Percentiles rank a stretch among this genome's conserved stretches.
Evolutionary conservation across 2,113 vertebrate genomes (phyloP).

Genomic region (Clarias batrachus): DNA sequence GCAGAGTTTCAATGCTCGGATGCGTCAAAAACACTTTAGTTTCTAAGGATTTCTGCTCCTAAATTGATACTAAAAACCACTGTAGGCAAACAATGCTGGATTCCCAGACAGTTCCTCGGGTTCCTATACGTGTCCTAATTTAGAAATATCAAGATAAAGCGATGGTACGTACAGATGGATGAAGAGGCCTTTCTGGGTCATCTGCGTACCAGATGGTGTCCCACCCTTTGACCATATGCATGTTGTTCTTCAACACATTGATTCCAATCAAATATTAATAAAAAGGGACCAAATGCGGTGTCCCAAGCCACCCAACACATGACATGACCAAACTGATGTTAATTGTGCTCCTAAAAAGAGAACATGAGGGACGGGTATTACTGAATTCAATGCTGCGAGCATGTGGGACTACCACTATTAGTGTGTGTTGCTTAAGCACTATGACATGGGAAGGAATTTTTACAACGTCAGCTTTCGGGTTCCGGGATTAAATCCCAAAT

Average conservation of each 20-base stretch:
- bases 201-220: slow-evolving; percentile 34
- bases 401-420: neutral
- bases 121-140: neutral
- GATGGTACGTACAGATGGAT: neutral
- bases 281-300: slow-evolving; percentile 47
- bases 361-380: neutral
- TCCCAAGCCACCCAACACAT: slow-evolving; percentile 24
- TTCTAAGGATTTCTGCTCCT: slow-evolving; percentile 9
- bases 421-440: neutral
- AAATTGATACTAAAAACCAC: slow-evolving; percentile 17
- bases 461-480: no score
- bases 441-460: no score
- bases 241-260: slow-evolving; percentile 55
- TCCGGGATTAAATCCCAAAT: no score
- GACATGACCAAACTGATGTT: neutral
- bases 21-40: slow-evolving; percentile 30
- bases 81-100: slow-evolving; percentile 8
- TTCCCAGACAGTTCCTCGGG: slow-evolving; percentile 4
- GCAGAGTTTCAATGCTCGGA: slow-evolving; percentile 24
- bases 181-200: neutral
- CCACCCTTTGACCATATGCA: slow-evolving; percentile 36
- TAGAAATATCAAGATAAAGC: neutral
- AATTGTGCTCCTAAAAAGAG: neutral
- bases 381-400: neutral
- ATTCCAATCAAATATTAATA: slow-evolving; percentile 65